Evolutionary conservation across 2,797 vertebrate genomes (phyloP), one percentile per base, ranked within the genome.

Genomic region (Ammospiza maritima): DNA sequence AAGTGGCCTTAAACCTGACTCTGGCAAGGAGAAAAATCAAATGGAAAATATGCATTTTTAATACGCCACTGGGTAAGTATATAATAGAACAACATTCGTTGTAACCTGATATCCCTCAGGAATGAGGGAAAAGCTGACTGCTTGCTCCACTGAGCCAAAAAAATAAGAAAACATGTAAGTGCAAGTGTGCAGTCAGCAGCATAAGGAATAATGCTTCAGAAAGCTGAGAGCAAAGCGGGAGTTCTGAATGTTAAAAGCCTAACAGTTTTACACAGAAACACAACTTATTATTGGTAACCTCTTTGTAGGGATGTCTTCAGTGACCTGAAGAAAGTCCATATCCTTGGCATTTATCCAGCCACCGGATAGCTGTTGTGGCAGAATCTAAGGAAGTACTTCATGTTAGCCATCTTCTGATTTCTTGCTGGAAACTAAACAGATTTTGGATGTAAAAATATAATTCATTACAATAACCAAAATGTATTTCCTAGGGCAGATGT

Each of bases 61-160:
- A 94, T 93, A 91, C 34, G 23, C 84, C 90, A 90, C 32, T 87
- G 73, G 87, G 85, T 89, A 60, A 87, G 73, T 71, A 50, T 89
- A 50, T 81, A 88, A 83, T 70, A 88, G 93, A 83, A 94, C 84
- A 93, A 70, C 17, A 18, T 57, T 93, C 23, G 36, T 20, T 85
- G 96, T 96, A 98, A 97, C 76, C 67, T 78, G 93, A 97, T 97
- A 94, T 87, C 88, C 93, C 94, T 81, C 93, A 96, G 94, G 96
- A 96, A 85, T 61, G 92, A 96, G 92, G 91, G 76, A 95, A 96
- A 97, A 97, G 91, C 94, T 81, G 93, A 88, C 90, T 95, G 94
- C 96, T 96, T 95, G 97, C 89, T 94, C 71, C n/a, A 51, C 75
- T 75, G 89, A 97, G 93, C 81, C 80, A 88, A 96, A 86, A 87